These are phyloP conservation scores for Oreonectes daqikongensis DNA, from an alignment of 2,797 vertebrate species.

Conservation along the genomic window DNA sequence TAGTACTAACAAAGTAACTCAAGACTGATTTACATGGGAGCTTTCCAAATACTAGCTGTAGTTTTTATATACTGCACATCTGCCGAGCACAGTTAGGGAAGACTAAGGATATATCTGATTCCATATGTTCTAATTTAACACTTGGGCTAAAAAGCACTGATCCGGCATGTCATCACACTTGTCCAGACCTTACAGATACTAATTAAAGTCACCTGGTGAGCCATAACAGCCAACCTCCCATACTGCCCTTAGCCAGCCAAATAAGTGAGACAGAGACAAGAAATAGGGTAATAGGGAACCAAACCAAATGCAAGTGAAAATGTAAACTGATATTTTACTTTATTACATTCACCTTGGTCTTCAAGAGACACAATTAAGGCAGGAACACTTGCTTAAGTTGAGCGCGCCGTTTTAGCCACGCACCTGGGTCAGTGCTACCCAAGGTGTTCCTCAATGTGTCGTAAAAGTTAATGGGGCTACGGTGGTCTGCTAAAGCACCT, in stretches of 20 bases:
- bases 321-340: conserved; percentile 69
- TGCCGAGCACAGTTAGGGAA: conserved; percentile 14
- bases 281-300: conserved; percentile 11
- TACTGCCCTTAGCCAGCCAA: conserved; percentile 53
- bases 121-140: conserved; percentile 73
- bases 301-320: conserved; percentile 44
- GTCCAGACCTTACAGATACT: conserved; percentile 61
- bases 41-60: conserved; percentile 7
- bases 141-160: conserved; percentile 71
- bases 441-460: conserved; percentile 74
- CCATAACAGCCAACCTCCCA: conserved; percentile 60
- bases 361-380: conserved; percentile 78
- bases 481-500: conserved; percentile 64
- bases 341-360: conserved; percentile 64
- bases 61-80: conserved; percentile 13
- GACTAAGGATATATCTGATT: conserved; percentile 41
- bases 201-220: conserved; percentile 79
- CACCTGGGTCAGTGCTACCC: conserved; percentile 78
- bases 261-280: conserved; percentile 53
- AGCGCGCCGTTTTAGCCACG: conserved; percentile 68
- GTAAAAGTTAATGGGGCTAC: conserved; percentile 78
- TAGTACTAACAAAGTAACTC: conserved; percentile 10
- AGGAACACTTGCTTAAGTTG: conserved; percentile 67
- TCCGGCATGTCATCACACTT: conserved; percentile 59
- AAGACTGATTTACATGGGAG: not conserved